Evolutionary conservation across 1,140 invertebrate species (phyloP), one percentile per base, ranked within the genome.

Genomic region (Dreissena rostriformis): DNA sequence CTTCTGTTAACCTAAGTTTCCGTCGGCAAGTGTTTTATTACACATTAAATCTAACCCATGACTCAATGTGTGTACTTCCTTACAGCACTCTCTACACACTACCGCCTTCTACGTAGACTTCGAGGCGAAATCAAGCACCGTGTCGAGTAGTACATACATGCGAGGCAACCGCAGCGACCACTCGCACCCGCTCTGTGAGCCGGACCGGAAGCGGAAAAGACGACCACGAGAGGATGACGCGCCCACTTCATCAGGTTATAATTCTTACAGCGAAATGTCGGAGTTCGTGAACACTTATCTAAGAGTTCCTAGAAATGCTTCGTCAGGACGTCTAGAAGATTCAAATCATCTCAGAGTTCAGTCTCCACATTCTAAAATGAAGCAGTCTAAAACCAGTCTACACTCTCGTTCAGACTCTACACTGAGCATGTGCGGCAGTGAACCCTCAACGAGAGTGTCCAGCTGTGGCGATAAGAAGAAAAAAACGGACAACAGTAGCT

Each of bases 1-100:
- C n/a, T n/a, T n/a, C n/a, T n/a, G n/a, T n/a, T n/a, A n/a, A n/a
- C n/a, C n/a, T n/a, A n/a, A n/a, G n/a, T n/a, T n/a, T n/a, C n/a
- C n/a, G n/a, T n/a, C n/a, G n/a, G n/a, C n/a, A n/a, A n/a, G n/a
- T n/a, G n/a, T n/a, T n/a, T n/a, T n/a, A n/a, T n/a, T n/a, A n/a
- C n/a, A n/a, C n/a, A 67, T 67, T 24, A 67, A n/a, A n/a, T n/a
- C n/a, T n/a, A n/a, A n/a, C n/a, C n/a, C n/a, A n/a, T 65, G 22
- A 19, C 67, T 66, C 22, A n/a, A n/a, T n/a, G n/a, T n/a, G n/a
- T n/a, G n/a, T n/a, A n/a, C n/a, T 51, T 63, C 10, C 65, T 76
- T 83, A 55, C 81, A 83, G 81, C 72, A 61, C 14, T 83, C 81
- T 4, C n/a, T 83, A 49, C 72, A 75, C 15, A 83, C 81, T 10